phyloP scores from a whole-genome alignment of 2,888 invertebrate genomes.

The Brenthis ino region DNA sequence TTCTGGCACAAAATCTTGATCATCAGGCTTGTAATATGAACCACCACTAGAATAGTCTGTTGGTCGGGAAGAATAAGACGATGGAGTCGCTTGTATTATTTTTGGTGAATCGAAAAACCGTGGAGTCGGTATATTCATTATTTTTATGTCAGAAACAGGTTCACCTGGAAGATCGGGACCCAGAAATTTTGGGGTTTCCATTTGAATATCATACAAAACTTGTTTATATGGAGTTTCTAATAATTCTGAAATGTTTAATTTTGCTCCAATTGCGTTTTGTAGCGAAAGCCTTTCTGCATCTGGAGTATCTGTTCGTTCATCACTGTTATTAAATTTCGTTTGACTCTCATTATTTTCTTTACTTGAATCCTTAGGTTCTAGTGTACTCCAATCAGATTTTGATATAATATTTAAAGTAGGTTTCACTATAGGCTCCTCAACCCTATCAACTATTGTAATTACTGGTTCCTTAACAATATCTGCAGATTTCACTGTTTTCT shows the following conservation, averaged over 20 bases:
- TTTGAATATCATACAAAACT: conserved; percentile 70
- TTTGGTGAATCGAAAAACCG: conserved; percentile 76
- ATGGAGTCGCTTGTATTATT: conserved; percentile 62
- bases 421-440: conserved; percentile 48
- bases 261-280: conserved; percentile 71
- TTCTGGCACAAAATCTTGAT: conserved; percentile 76
- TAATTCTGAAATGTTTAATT: conserved; percentile 73
- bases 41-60: conserved; percentile 84
- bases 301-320: conserved; percentile 63
- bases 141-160: conserved; percentile 80
- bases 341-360: conserved; percentile 45
- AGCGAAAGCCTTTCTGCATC: conserved; percentile 67
- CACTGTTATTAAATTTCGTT: conserved; percentile 46
- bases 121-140: conserved; percentile 82
- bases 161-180: conserved; percentile 69
- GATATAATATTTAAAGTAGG: conserved; percentile 63
- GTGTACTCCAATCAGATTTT: conserved; percentile 32
- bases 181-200: conserved; percentile 82
- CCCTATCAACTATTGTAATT: conserved; percentile 42
- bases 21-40: conserved; percentile 85
- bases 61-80: conserved; percentile 71
- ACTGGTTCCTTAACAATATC: conserved; percentile 40
- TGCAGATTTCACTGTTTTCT: conserved; percentile 43
- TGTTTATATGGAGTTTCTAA: conserved; percentile 84
- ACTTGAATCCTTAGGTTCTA: conserved; percentile 28